Evolutionary conservation across 1,140 invertebrate species (phyloP).

Genomic region (Monomorium pharaonis): DNA sequence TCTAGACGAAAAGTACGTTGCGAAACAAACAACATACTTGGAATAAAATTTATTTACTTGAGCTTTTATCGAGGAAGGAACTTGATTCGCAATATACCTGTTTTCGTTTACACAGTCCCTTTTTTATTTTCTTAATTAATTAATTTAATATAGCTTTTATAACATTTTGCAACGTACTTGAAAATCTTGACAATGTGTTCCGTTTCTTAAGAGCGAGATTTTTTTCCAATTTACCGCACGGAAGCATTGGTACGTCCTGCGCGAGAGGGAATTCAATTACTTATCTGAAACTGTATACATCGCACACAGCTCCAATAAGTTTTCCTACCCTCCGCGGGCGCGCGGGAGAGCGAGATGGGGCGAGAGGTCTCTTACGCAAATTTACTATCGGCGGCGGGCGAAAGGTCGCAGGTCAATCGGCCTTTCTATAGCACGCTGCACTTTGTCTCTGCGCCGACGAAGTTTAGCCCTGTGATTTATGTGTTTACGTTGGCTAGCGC

Average conservation of each 20-base stretch:
- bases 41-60: too few species aligned
- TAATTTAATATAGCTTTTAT: too few species aligned
- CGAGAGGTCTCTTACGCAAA: background rate
- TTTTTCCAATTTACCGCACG: background rate
- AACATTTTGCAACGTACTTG: too few species aligned
- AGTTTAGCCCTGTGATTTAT: constrained; percentile 38
- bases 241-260: background rate
- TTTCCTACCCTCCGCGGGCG: background rate
- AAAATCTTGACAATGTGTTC: too few species aligned
- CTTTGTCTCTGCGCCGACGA: constrained; percentile 18
- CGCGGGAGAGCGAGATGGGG: background rate
- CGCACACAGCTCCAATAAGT: background rate
- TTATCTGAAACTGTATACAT: background rate
- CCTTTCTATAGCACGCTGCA: background rate
- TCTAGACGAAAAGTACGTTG: background rate
- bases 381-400: constrained; percentile 12
- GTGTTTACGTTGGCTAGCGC: constrained; percentile 31
- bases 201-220: background rate
- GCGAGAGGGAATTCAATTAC: background rate
- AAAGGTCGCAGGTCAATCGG: constrained; percentile 43
- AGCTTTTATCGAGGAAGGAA: too few species aligned
- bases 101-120: too few species aligned
- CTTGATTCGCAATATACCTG: too few species aligned
- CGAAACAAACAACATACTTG: background rate
- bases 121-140: too few species aligned